phyloP scores from a whole-genome alignment of 37 sponge, comb jelly and placozoan genomes.

The Theonella swinhoei region DNA sequence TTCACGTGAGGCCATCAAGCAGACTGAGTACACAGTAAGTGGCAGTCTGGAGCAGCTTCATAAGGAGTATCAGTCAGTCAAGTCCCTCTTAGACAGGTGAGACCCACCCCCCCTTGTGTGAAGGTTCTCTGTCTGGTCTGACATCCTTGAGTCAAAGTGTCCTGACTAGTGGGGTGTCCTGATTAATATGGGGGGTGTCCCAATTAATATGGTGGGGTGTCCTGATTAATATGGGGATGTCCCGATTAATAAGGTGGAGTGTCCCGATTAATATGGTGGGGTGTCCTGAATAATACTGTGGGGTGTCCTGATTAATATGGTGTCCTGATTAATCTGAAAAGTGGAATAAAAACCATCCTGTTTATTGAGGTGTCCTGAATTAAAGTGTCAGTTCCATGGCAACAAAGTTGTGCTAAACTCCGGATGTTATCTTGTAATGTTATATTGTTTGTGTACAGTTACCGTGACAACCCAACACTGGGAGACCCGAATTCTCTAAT shows the following conservation, averaged over 20 bases:
- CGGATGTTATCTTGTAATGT: neutral
- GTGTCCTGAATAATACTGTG: neutral
- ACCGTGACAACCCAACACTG: conserved; percentile 45
- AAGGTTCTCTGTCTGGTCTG: neutral
- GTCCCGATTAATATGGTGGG: neutral
- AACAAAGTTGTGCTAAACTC: neutral
- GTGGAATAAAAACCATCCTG: neutral
- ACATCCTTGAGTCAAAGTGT: neutral
- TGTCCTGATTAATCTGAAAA: neutral
- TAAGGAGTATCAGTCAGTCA: conserved; percentile 60
- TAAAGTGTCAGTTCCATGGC: neutral
- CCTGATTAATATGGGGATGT: neutral
- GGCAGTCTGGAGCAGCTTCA: conserved; percentile 45
- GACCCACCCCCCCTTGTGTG: neutral
- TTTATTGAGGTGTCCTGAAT: neutral
- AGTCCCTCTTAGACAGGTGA: conserved; percentile 55
- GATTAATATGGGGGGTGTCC: neutral
- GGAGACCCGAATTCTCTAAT: conserved; percentile 59
- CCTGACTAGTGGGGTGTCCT: neutral
- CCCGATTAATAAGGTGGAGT: neutral
- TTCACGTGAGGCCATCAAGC: conserved; percentile 39
- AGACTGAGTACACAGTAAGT: conserved; percentile 44
- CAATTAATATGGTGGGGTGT: neutral
- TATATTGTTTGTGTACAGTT: conserved; percentile 20
- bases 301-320: neutral